Evolutionary conservation across 2,888 invertebrate genomes (phyloP).

Genomic region (Dolichomitus sp.): DNA sequence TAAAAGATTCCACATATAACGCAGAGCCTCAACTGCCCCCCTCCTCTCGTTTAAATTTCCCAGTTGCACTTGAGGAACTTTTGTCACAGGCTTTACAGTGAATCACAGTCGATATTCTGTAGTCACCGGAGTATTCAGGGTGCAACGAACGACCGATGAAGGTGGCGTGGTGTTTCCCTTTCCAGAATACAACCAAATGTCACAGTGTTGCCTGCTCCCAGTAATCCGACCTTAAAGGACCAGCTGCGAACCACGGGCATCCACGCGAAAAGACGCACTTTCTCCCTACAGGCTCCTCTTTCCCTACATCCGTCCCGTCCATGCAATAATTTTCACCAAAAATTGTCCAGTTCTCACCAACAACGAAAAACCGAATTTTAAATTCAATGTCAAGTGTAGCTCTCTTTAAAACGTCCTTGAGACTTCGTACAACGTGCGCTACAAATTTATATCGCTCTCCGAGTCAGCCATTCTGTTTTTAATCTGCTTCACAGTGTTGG

Average conservation of each 20-base stretch:
- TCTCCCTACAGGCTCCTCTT: conserved; percentile 27
- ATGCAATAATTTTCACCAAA: neutral
- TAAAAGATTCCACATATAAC: neutral
- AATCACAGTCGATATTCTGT: conserved; percentile 27
- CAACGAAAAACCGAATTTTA: neutral
- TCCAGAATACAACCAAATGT: conserved; percentile 12
- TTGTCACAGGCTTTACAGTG: neutral
- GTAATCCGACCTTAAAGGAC: conserved; percentile 44
- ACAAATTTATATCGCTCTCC: conserved; percentile 16
- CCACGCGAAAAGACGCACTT: conserved; percentile 30
- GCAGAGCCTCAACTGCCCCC: neutral
- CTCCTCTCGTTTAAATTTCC: neutral
- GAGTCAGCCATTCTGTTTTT: conserved; percentile 22
- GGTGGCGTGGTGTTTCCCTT: conserved; percentile 11
- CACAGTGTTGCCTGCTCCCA: conserved; percentile 13
- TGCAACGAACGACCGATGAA: conserved; percentile 44
- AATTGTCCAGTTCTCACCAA: neutral
- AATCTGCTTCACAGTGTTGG: conserved; percentile 12
- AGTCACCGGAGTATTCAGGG: conserved; percentile 15
- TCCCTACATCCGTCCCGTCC: conserved; percentile 4
- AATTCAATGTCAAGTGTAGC: neutral
- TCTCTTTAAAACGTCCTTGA: conserved; percentile 16
- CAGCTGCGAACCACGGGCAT: conserved; percentile 26
- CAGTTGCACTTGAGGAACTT: conserved; percentile 23
- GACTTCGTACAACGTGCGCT: conserved; percentile 4